Percentiles rank a stretch among this genome's conserved stretches.
Conservation (phyloP, 2,113 vertebrate genomes). For the Microcebus griseorufus region DNA sequence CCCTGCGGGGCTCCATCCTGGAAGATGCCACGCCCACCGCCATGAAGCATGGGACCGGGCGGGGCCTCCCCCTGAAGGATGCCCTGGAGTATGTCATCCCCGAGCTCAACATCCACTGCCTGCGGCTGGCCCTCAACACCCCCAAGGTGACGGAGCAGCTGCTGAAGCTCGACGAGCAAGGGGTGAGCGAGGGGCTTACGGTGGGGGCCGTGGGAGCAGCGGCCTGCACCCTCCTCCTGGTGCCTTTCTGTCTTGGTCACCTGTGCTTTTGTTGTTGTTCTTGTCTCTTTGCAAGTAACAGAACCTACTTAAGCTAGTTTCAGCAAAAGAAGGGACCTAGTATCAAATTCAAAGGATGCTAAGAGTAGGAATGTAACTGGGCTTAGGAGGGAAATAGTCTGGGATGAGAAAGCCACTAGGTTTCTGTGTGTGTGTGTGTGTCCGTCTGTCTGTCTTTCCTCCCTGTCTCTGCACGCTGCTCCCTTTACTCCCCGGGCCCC, state of each 20-base stretch:
- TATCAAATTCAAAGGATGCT: neutral
- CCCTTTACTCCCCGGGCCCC: neutral
- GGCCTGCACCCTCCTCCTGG: neutral
- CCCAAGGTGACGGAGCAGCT: slow-evolving; percentile 95
- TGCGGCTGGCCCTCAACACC: slow-evolving; percentile 89
- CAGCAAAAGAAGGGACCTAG: neutral
- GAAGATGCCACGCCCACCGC: slow-evolving; percentile 92
- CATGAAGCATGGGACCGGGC: slow-evolving; percentile 88
- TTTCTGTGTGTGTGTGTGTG: neutral
- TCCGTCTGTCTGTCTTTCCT: neutral
- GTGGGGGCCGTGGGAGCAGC: fast-evolving
- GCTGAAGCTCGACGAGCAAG: slow-evolving; percentile 96
- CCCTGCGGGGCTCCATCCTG: slow-evolving; percentile 92
- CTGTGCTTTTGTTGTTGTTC: neutral
- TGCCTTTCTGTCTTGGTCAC: neutral
- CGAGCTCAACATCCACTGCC: slow-evolving; percentile 91
- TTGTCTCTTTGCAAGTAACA: neutral
- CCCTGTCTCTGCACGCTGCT: neutral
- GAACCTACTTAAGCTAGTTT: neutral
- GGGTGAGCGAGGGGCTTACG: slow-evolving; percentile 83
- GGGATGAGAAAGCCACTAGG: neutral
- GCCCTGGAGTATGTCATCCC: slow-evolving; percentile 93
- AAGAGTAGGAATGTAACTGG: neutral
- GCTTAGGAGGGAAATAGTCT: neutral
- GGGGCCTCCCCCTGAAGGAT: slow-evolving; percentile 92